Percentiles rank a stretch among this genome's conserved stretches.
Evolutionary conservation across 2,888 invertebrate genomes (phyloP).

Genomic region (Volucella inanis): DNA sequence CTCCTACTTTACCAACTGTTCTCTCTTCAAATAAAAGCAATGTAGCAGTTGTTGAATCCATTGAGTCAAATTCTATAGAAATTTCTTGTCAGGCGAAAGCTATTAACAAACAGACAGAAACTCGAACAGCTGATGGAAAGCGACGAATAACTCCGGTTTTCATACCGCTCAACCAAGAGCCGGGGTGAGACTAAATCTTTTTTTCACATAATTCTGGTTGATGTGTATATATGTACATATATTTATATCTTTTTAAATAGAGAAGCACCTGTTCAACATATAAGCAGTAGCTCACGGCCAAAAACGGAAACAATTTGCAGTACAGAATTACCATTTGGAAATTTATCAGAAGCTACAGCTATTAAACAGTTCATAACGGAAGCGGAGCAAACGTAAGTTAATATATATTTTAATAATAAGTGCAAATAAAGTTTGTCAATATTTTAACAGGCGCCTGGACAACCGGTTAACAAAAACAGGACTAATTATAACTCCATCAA

Average conservation of each 20-base stretch:
- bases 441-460: conserved; percentile 78
- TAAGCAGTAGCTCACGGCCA: conserved; percentile 75
- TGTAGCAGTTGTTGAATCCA: conserved; percentile 2
- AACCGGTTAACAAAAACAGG: conserved; percentile 78
- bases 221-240: too few relatives aligned
- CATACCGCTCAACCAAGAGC: conserved; percentile 89
- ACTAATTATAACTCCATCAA: conserved; percentile 73
- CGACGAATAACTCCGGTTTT: conserved; percentile 98
- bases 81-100: conserved; percentile 82
- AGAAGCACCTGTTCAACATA: conserved; percentile 56
- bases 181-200: conserved; percentile 52
- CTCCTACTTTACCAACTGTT: conserved; percentile 77
- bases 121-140: conserved; percentile 96
- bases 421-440: neutral
- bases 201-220: neutral
- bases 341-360: conserved; percentile 45
- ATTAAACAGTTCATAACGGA: conserved; percentile 77
- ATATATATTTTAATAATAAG: neutral
- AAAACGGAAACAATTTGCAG: conserved; percentile 56
- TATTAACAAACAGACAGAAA: conserved; percentile 95
- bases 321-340: conserved; percentile 57
- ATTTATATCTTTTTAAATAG: neutral
- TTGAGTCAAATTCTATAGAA: conserved; percentile 23
- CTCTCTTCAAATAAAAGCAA: conserved; percentile 12
- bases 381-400: conserved; percentile 77